phyloP scores from a whole-genome alignment of 2,797 vertebrate genomes.

The Buceros bicornis region DNA sequence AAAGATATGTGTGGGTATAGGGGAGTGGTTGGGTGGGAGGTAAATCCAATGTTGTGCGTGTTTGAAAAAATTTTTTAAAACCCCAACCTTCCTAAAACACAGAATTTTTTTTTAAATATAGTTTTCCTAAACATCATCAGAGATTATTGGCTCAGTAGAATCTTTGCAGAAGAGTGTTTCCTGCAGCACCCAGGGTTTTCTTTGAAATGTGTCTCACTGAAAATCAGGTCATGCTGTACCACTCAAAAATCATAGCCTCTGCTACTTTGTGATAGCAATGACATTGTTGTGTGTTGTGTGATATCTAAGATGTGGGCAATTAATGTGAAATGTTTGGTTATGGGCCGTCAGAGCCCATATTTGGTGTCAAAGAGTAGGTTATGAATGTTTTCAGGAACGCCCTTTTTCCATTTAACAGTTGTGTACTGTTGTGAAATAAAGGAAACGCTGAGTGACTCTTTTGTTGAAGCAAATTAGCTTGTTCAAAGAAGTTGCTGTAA shows the following conservation, averaged over 20 bases:
- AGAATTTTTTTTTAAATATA: background rate
- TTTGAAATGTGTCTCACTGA: background rate
- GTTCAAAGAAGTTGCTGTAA: background rate
- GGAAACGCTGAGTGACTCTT: background rate
- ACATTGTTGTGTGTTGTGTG: background rate
- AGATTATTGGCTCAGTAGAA: background rate
- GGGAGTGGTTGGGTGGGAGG: no score
- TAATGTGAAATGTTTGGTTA: background rate
- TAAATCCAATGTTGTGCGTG: background rate
- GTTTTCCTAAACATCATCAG: background rate
- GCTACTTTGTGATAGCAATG: background rate
- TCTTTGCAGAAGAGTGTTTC: background rate
- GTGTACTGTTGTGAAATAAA: background rate
- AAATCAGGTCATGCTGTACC: background rate
- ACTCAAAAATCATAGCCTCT: background rate
- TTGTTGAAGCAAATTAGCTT: background rate
- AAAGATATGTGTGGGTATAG: background rate
- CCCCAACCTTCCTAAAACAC: background rate
- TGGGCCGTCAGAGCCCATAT: background rate
- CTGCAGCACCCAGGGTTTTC: background rate
- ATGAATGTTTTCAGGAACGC: background rate
- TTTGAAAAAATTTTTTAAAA: background rate
- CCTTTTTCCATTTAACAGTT: background rate
- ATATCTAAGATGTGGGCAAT: background rate
- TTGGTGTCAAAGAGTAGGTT: background rate